Percentiles rank a stretch among this genome's conserved stretches.
phyloP scores from a whole-genome alignment of 2,888 invertebrate genomes.

The Agonopterix arenella region DNA sequence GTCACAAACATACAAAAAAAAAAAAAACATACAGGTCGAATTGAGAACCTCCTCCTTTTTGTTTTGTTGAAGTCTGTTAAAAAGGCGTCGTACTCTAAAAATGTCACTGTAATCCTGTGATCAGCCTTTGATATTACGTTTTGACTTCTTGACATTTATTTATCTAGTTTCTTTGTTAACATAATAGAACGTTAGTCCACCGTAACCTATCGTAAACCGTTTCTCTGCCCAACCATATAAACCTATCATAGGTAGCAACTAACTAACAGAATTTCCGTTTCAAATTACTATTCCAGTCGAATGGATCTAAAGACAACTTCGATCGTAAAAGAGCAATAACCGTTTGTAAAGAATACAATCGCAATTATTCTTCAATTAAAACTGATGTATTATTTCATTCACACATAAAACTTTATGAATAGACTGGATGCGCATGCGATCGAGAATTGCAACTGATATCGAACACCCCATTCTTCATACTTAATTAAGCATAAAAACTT shows the following conservation, averaged over 20 bases:
- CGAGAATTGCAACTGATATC: slow-evolving; percentile 13
- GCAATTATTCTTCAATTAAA: slow-evolving; percentile 38
- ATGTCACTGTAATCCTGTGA: too few relatives aligned
- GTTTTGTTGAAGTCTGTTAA: too few relatives aligned
- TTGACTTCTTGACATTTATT: too few relatives aligned
- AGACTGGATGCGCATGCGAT: slow-evolving; percentile 24
- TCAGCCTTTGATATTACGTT: too few relatives aligned
- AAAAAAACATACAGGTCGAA: too few relatives aligned
- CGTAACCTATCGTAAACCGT: too few relatives aligned
- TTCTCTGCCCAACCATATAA: too few relatives aligned
- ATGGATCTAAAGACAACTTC: background rate
- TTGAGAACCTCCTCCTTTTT: too few relatives aligned
- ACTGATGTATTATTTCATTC: slow-evolving; percentile 29
- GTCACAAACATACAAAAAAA: too few relatives aligned
- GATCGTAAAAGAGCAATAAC: slow-evolving; percentile 18
- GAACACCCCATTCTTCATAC: slow-evolving; percentile 28
- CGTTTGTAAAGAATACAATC: slow-evolving; percentile 20
- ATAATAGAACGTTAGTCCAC: too few relatives aligned
- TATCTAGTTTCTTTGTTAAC: too few relatives aligned
- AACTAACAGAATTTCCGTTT: background rate
- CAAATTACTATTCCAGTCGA: background rate
- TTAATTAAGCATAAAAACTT: slow-evolving; percentile 28
- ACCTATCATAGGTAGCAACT: background rate
- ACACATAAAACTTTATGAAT: slow-evolving; percentile 27
- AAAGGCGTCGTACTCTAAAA: too few relatives aligned